Percentiles rank a stretch among this genome's conserved stretches.
Evolutionary conservation across 1,140 invertebrate species (phyloP).

Genomic region (Himalopsyche phryganea): DNA sequence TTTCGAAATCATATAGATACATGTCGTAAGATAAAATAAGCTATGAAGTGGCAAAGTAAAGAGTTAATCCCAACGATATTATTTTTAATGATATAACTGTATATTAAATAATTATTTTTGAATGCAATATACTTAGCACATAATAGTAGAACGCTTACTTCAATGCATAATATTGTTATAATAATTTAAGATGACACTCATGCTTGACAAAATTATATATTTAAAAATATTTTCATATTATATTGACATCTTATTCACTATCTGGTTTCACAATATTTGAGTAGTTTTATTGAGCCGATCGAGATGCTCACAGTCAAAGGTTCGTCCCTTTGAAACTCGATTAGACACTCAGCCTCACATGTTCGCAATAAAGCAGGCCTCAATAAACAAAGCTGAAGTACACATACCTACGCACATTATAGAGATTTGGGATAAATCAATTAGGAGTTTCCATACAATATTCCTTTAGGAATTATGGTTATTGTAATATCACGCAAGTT

Average conservation of each 20-base stretch:
- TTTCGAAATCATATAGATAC: too few relatives aligned
- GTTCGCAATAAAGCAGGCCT: slow-evolving; percentile 20
- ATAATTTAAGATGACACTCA: too few relatives aligned
- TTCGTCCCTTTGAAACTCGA: slow-evolving; percentile 29
- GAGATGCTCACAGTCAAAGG: slow-evolving; percentile 14
- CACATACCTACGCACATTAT: neutral
- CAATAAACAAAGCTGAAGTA: slow-evolving; percentile 27
- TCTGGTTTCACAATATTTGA: too few relatives aligned
- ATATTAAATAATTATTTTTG: too few relatives aligned
- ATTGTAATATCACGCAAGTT: neutral
- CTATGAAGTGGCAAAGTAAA: too few relatives aligned
- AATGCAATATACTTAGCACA: too few relatives aligned
- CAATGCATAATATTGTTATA: too few relatives aligned
- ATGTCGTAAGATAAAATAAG: too few relatives aligned
- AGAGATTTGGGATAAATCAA: slow-evolving; percentile 25
- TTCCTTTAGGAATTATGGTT: neutral
- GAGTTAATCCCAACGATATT: too few relatives aligned
- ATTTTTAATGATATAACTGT: too few relatives aligned
- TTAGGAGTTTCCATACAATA: slow-evolving; percentile 16
- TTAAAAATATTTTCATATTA: neutral
- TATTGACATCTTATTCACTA: neutral
- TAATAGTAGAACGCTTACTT: too few relatives aligned
- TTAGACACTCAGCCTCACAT: slow-evolving; percentile 22
- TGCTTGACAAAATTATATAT: neutral
- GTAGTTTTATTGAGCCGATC: neutral